Evolutionary conservation across 2,797 vertebrate genomes (phyloP).

Genomic region (Tolypeutes matacus): DNA sequence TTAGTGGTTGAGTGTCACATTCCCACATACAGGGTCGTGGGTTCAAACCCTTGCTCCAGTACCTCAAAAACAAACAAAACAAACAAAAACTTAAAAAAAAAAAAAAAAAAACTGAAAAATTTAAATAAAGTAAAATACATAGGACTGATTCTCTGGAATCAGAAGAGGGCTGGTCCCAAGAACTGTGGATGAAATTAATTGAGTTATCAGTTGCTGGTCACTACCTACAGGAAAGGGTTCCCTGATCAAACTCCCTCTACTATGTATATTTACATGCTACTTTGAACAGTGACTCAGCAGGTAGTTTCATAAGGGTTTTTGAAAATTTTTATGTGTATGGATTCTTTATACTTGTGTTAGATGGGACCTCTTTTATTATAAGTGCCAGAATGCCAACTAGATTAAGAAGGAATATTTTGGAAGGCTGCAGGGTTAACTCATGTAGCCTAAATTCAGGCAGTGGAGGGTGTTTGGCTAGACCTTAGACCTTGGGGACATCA

Average conservation of each 20-base stretch:
- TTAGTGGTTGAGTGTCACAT: too few species aligned
- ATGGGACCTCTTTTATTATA: background rate
- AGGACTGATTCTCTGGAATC: background rate
- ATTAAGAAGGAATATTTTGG: constrained; percentile 39
- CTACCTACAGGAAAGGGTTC: background rate
- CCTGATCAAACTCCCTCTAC: background rate
- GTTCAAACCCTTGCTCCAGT: too few species aligned
- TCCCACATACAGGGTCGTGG: too few species aligned
- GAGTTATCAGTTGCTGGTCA: background rate
- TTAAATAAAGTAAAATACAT: background rate
- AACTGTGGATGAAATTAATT: background rate
- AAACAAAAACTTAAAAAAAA: too few species aligned
- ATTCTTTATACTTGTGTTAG: constrained; percentile 21
- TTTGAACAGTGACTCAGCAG: background rate
- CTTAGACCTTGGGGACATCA: background rate
- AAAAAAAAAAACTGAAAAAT: too few species aligned
- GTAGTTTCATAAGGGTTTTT: background rate
- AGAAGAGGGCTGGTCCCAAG: background rate
- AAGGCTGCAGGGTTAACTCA: constrained; percentile 15
- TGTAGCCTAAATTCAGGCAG: background rate
- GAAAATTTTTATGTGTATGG: background rate
- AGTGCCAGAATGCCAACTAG: background rate
- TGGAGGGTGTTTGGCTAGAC: background rate
- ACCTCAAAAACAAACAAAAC: too few species aligned
- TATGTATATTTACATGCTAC: background rate